These are phyloP conservation scores for Ceyx margarethae DNA, from an alignment of 2,113 vertebrate genomes.

Conservation along the genomic window DNA sequence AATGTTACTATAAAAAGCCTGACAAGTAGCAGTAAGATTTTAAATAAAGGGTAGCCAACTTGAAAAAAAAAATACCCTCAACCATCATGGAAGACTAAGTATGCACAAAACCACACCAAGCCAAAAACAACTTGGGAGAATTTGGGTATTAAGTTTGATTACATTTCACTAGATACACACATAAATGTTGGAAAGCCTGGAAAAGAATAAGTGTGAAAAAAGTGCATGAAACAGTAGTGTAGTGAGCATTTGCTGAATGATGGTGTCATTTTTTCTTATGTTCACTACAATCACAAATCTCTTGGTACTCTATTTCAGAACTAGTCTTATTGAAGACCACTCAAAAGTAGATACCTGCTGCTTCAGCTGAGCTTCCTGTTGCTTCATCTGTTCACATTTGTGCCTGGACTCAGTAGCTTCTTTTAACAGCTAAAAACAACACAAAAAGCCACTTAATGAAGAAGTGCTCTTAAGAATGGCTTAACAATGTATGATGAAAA, in stretches of 20 bases:
- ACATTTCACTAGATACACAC: neutral
- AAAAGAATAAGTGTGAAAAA: neutral
- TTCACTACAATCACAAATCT: neutral
- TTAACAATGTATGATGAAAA: neutral
- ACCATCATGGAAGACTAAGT: neutral
- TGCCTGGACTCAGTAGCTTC: conserved; percentile 93
- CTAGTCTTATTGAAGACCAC: neutral
- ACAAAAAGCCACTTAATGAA: neutral
- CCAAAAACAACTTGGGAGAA: neutral
- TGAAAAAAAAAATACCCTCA: neutral
- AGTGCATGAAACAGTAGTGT: neutral
- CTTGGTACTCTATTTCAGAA: neutral
- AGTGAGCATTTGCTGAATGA: neutral
- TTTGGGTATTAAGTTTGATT: neutral
- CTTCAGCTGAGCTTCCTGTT: conserved; percentile 94
- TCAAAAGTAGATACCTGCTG: conserved; percentile 82
- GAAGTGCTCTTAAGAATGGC: neutral
- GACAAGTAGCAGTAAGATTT: neutral
- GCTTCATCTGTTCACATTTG: conserved; percentile 97
- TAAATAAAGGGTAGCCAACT: neutral
- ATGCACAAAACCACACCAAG: neutral
- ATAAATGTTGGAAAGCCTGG: neutral
- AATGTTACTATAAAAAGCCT: neutral
- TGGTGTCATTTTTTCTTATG: neutral
- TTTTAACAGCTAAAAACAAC: conserved; percentile 85